These are phyloP conservation scores for Festucalex cinctus DNA, from an alignment of 2,113 vertebrate species.

Conservation along the genomic window DNA sequence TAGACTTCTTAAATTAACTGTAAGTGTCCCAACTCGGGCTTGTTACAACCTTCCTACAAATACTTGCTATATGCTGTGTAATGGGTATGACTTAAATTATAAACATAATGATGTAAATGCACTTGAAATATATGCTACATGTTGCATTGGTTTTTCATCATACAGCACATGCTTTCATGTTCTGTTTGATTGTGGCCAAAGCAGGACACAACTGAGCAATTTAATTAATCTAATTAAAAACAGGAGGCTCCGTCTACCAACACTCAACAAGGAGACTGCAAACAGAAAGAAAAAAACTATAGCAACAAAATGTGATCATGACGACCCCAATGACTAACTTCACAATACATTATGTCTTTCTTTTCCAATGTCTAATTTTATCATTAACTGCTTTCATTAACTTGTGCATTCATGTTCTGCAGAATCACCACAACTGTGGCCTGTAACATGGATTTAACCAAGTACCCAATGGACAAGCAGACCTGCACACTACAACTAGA, in stretches of 20 bases:
- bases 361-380: not conserved
- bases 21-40: too few species aligned
- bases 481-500: conserved; percentile 88
- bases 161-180: not conserved
- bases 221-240: not conserved
- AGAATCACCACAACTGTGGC: conserved; percentile 88
- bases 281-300: not conserved
- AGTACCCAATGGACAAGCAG: conserved; percentile 93
- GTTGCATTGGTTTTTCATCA: not conserved
- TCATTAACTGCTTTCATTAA: not conserved
- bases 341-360: too few species aligned
- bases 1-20: too few species aligned
- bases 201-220: not conserved
- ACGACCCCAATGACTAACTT: too few species aligned
- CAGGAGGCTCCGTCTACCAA: not conserved
- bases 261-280: not conserved
- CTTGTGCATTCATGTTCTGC: conserved; percentile 2
- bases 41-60: too few species aligned
- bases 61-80: too few species aligned
- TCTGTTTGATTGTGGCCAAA: not conserved
- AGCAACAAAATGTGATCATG: too few species aligned
- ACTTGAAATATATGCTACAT: not conserved
- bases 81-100: not conserved
- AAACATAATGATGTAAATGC: not conserved
- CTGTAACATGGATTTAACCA: conserved; percentile 90